phyloP scores from a whole-genome alignment of 2,888 invertebrate genomes.

The Sarcophaga subvicina region DNA sequence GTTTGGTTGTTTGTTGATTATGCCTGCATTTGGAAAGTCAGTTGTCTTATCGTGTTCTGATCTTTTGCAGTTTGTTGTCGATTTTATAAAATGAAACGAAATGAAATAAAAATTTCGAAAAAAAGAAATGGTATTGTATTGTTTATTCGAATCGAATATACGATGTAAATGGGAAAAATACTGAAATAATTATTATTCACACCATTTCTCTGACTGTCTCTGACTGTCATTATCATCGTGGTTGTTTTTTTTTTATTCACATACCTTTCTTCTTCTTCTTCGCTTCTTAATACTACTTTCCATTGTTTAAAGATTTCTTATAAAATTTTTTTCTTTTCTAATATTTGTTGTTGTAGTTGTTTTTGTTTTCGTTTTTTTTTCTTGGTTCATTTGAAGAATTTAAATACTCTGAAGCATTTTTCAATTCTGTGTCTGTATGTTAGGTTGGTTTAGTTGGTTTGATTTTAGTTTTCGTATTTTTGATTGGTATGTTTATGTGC shows the following conservation, averaged over 20 bases:
- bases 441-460: slow-evolving; percentile 12
- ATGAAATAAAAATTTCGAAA: background rate
- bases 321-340: slow-evolving; percentile 42
- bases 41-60: slow-evolving; percentile 53
- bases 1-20: no score
- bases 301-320: slow-evolving; percentile 48
- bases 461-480: slow-evolving; percentile 1
- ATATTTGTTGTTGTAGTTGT: slow-evolving; percentile 37
- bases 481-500: slow-evolving; percentile 33
- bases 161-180: slow-evolving; percentile 6
- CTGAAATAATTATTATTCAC: slow-evolving; percentile 64
- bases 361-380: slow-evolving; percentile 24
- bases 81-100: slow-evolving; percentile 20
- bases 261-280: slow-evolving; percentile 1
- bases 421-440: slow-evolving; percentile 29
- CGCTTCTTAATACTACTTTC: slow-evolving; percentile 57
- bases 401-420: slow-evolving; percentile 38
- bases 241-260: slow-evolving; percentile 18
- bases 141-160: no score
- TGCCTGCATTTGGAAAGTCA: slow-evolving; percentile 22
- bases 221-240: slow-evolving; percentile 49
- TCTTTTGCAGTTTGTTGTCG: slow-evolving; percentile 58
- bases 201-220: slow-evolving; percentile 47
- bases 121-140: no score
- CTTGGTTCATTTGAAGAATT: slow-evolving; percentile 43